Base-by-base conservation (phyloP, 2,113 vertebrate genomes). In the Lates calcarifer region DNA sequence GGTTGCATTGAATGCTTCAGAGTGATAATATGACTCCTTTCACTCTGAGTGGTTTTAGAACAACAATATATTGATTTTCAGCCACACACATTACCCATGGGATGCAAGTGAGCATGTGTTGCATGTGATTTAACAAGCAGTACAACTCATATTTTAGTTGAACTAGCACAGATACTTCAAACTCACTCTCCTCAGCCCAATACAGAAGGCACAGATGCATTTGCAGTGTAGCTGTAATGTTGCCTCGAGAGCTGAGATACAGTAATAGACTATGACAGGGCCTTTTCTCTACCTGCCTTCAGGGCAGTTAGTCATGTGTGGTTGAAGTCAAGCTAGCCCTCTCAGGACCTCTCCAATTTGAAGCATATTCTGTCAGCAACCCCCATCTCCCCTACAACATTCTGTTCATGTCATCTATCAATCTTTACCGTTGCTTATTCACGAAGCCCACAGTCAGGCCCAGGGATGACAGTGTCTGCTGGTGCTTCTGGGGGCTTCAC, bases 191-290 rank as follows among this genome's bases (percentile, higher is more conserved):
- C 39, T 71, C 73, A 31, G 58, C 68, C 62, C 26, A 18, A 49
- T 41, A 53, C 74, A 66, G 60, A 75, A 79, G 74, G 70, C 60
- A n/a, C 49, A 77, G 84, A 91, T 77, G 87, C 63, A 74, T 86
- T 88, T 77, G 74, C 77, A 73, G 81, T 89, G 85, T 82, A 79
- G 87, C 76, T 82, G 83, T 84, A 82, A 86, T 83, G 82, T 85
- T 87, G 87, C 90, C 91, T 75, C 35, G 28, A 87, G 83, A 93
- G 84, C 84, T 28, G 71, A 81, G 85, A 86, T 89, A 83, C 87
- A 89, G 89, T 95, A 94, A 95, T 94, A 74, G 82, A 79, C 82
- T 82, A 88, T 93, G 94, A 94, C 94, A 94, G 90, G 90, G 89
- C 92, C 90, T 86, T 93, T 92, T 92, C 91, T 86, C 90, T 89